Evolutionary conservation across 2,888 invertebrate genomes (phyloP), one percentile per base, ranked within the genome.

Genomic region (Campaea margaritaria): DNA sequence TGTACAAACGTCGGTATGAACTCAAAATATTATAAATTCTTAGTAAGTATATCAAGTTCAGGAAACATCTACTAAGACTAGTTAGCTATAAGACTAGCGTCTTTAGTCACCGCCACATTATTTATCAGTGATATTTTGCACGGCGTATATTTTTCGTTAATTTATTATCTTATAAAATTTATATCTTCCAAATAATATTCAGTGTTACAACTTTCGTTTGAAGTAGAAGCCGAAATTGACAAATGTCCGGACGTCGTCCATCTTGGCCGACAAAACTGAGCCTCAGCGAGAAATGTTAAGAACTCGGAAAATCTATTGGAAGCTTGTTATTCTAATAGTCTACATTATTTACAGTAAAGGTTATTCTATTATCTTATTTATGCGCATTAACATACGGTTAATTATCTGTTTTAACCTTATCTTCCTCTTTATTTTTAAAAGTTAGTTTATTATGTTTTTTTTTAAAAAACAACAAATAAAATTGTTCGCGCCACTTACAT

Each of bases 211-310:
- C 48, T 36, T 54, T 59, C 41, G 38, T 58, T 59, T 59, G 53
- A 54, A 54, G 54, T 49, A 43, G 27, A 39, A 39, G 49, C 49
- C 14, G 49, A 44, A 53, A 48, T 50, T 59, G 59, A 59, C 59
- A 59, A 59, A 59, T 16, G 45, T n/a, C 59, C 59, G 59, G 59
- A 59, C 49, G 54, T 41, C 12, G 28, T 54, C 27, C 45, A 43
- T 41, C 43, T 41, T 39, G 28, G 27, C 36, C 13, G 49, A 46
- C 54, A 49, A 49, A 45, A 49, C 31, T 43, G 43, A 14, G 3
- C 28, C 14, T 16, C n/a, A 0, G 48, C 39, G 28, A 56, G 27
- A 51, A 47, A 58, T 42, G 46, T 36, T 39, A 46, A 39, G 41
- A 42, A 8, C 14, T 11, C 34, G 21, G 46, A 42, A 41, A 42